Evolutionary conservation across 2,888 invertebrate genomes (phyloP).

Genomic region (Blera fallax): DNA sequence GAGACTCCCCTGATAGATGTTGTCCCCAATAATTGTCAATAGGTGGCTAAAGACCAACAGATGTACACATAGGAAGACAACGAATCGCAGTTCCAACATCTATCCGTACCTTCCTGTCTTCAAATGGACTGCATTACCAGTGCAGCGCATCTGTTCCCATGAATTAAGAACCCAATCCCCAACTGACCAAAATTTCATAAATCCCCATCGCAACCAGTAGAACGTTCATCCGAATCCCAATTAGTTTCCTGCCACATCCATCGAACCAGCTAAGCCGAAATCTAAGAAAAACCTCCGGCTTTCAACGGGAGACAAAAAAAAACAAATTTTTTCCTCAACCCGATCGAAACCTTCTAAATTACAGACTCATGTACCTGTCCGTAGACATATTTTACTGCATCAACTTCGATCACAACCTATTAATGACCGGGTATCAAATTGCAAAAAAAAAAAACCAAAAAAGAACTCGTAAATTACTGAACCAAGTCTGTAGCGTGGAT

Average conservation of each 20-base stretch:
- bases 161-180: too few species aligned
- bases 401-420: slow-evolving; percentile 43
- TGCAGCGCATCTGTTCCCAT: too few species aligned
- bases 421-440: slow-evolving; percentile 44
- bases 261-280: neutral
- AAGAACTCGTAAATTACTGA: neutral
- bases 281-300: neutral
- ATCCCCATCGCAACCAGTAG: too few species aligned
- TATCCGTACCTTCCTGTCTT: too few species aligned
- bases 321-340: neutral
- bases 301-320: neutral
- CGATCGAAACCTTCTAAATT: slow-evolving; percentile 32
- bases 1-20: too few species aligned
- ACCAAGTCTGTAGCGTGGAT: neutral
- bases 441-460: slow-evolving; percentile 2
- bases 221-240: neutral
- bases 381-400: slow-evolving; percentile 38
- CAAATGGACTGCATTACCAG: too few species aligned
- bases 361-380: slow-evolving; percentile 17
- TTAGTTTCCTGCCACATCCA: neutral
- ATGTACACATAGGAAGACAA: too few species aligned
- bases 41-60: too few species aligned
- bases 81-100: too few species aligned
- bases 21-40: too few species aligned
- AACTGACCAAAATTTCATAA: too few species aligned